These are phyloP conservation scores for Urocynchramus pylzowi DNA, from an alignment of 2,113 vertebrate genomes.

Conservation along the genomic window DNA sequence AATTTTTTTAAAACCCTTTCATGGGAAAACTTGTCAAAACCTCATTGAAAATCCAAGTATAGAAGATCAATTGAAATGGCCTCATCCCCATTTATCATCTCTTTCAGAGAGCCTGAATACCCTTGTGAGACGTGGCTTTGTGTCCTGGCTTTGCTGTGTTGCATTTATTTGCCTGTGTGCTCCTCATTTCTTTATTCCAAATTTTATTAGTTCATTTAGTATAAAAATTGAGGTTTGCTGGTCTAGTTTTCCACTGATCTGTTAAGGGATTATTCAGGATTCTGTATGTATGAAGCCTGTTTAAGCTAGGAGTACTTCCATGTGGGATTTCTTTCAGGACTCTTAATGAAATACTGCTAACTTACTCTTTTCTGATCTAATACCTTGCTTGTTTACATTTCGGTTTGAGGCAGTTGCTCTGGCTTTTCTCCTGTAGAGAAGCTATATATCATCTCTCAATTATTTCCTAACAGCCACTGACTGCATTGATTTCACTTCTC, in stretches of 20 bases:
- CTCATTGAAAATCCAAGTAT: not conserved
- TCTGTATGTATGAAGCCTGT: not conserved
- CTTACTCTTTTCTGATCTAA: not conserved
- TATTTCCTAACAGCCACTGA: not conserved
- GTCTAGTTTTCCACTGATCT: not conserved
- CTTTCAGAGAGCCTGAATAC: not conserved
- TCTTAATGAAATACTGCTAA: not conserved
- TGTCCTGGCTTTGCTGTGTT: not conserved
- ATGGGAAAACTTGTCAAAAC: not conserved
- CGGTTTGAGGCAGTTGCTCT: not conserved
- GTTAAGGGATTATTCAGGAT: not conserved
- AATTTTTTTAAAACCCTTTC: not conserved
- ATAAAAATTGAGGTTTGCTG: not conserved
- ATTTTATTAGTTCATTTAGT: not conserved
- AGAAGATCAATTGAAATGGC: not conserved
- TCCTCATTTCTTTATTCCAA: not conserved
- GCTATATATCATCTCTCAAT: not conserved
- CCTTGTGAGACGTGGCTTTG: not conserved
- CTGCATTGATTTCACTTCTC: not conserved
- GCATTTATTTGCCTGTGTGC: not conserved
- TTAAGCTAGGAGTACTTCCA: not conserved
- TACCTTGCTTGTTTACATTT: not conserved
- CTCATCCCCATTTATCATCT: not conserved
- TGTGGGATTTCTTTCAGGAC: not conserved
- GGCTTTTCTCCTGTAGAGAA: not conserved